Evolutionary conservation across 2,888 invertebrate species (phyloP), one percentile per base, ranked within the genome.

Genomic region (Leptarthrus brevirostris): DNA sequence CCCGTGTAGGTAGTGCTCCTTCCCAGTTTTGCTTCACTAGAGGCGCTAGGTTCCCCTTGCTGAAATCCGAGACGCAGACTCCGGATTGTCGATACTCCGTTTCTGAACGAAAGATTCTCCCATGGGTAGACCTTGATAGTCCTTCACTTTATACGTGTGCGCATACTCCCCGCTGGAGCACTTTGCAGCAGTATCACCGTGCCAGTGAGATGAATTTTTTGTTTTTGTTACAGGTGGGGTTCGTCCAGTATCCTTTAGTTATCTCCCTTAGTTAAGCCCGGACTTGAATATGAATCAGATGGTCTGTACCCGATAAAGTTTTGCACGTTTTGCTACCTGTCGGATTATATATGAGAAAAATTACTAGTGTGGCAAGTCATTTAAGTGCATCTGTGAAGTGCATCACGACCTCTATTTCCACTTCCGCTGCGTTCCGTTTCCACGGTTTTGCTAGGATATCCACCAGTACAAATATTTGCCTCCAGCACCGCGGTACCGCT

Each of bases 251-350:
- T 79, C 79, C 76, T 79, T 77, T 72, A 78, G 77, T 76, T 78
- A 78, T 79, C 78, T 78, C 76, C 78, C 76, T 79, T 78, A 79
- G 79, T 79, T 78, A 78, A 78, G 76, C 78, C 79, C 79, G 78
- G 78, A 79, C 79, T 78, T 76, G 78, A 78, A 78, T 76, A 77
- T 78, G 78, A 79, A 77, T 77, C 79, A 79, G 79, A 78, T 78
- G 78, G 79, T 77, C 77, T 77, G 78, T 77, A 77, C 77, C 72
- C 66, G 52, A 70, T 74, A 54, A 74, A 73, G 72, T 72, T 72
- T 64, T 72, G 75, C 72, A 74, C 74, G 72, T 71, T 71, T 71
- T 71, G 24, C 71, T 71, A 71, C 71, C 71, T 71, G 71, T 71
- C 71, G 71, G 71, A 71, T 71, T 54, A 71, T 54, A 71, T 40